phyloP scores from a whole-genome alignment of 1,140 invertebrate genomes.

The Spodoptera litura region DNA sequence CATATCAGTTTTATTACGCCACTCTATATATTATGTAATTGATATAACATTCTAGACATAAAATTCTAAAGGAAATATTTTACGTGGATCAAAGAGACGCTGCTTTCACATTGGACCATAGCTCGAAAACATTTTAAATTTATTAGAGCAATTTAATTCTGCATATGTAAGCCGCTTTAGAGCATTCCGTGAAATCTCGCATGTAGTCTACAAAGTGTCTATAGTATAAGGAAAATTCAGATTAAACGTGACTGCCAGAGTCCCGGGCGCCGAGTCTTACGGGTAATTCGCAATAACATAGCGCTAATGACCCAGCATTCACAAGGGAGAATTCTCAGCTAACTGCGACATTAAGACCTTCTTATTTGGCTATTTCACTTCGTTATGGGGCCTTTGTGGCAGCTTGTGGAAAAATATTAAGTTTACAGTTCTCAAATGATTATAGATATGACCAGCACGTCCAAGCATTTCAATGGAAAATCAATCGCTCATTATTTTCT shows the following conservation, averaged over 20 bases:
- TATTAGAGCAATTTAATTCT: constrained; percentile 59
- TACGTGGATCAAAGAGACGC: constrained; percentile 15
- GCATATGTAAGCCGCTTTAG: constrained; percentile 59
- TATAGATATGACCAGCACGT: constrained; percentile 35
- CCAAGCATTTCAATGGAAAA: constrained; percentile 28
- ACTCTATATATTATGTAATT: constrained; percentile 1
- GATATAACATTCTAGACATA: constrained; percentile 3
- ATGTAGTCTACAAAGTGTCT: constrained; percentile 54
- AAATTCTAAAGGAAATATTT: constrained; percentile 1
- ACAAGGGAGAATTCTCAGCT: constrained; percentile 78
- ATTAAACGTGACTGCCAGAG: constrained; percentile 68
- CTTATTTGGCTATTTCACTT: constrained; percentile 83
- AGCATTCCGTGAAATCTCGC: constrained; percentile 62
- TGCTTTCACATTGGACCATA: constrained; percentile 51
- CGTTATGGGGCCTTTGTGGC: constrained; percentile 73
- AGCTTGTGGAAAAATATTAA: constrained; percentile 61
- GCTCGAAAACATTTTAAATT: constrained; percentile 51
- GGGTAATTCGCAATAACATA: constrained; percentile 81
- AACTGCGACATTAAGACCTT: constrained; percentile 83
- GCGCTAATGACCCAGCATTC: constrained; percentile 81
- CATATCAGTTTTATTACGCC: not conserved
- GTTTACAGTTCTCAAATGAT: constrained; percentile 51
- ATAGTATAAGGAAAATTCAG: constrained; percentile 71
- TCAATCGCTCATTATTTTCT: constrained; percentile 25
- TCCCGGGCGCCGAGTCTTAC: constrained; percentile 56